A percentile compares a stretch with the other conserved stretches of the same genome.
Evolutionary conservation across 1,140 invertebrate species (phyloP).

Genomic region (Capitella teleta): DNA sequence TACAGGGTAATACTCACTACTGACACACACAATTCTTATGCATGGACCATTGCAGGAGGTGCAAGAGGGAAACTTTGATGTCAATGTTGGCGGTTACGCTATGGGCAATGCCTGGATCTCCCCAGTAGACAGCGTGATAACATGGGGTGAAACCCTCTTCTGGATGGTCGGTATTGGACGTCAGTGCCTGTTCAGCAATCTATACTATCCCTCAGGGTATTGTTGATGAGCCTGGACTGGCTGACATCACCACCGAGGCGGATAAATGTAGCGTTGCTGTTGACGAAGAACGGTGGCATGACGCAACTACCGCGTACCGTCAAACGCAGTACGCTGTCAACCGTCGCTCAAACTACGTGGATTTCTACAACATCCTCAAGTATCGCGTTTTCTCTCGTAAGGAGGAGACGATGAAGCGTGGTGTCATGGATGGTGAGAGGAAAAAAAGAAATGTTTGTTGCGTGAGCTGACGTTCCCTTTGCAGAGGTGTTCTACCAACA

Average conservation of each 20-base stretch:
- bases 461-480: too few relatives aligned
- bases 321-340: conserved; percentile 50
- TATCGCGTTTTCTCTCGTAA: neutral
- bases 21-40: neutral
- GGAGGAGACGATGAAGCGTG: conserved; percentile 1
- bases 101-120: conserved; percentile 79
- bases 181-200: neutral
- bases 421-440: too few relatives aligned
- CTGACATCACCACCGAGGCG: neutral
- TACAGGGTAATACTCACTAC: conserved; percentile 44
- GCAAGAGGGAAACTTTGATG: conserved; percentile 50
- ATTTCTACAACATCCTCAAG: conserved; percentile 70
- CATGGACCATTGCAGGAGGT: conserved; percentile 48
- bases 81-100: conserved; percentile 63
- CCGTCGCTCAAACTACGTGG: conserved; percentile 50
- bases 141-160: conserved; percentile 65
- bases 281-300: neutral
- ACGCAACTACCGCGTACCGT: conserved; percentile 54
- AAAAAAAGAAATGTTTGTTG: too few relatives aligned
- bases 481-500: too few relatives aligned
- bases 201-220: neutral
- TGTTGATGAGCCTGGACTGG: neutral
- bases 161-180: conserved; percentile 44
- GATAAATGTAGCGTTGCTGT: neutral
- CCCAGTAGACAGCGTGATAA: conserved; percentile 65